Evolutionary conservation across 2,113 vertebrate genomes (phyloP), one percentile per base, ranked within the genome.

Genomic region (Telmatochromis sp.): DNA sequence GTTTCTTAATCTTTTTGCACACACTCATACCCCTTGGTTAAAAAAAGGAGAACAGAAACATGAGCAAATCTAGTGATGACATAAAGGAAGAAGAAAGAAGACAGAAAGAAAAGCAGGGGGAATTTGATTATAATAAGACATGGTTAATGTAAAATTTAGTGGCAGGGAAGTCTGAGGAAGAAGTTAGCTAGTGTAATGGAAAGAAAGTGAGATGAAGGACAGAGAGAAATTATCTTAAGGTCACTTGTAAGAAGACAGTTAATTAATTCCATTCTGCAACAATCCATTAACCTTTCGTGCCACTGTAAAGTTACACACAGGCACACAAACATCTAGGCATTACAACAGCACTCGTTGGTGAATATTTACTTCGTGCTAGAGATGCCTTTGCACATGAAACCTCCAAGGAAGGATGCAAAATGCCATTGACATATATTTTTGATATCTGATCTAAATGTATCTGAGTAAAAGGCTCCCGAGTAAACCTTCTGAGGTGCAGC

Each of bases 241-340:
- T 91, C 79, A 81, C 51, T 57, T 53, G 17, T 73, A 60, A 80
- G 58, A 83, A 82, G 51, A 45, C 37, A 75, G 31, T 84, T 80
- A 89, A 82, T 91, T 85, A 87, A 92, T 89, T 90, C 81, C 11
- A 63, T 57, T 26, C 53, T 11, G 50, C 80, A 89, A 63, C 55
- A 85, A 51, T 88, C 68, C 73, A 80, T 89, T 75, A 88, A 12
- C 60, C 45, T 87, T 81, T 57, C 2, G 37, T 80, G 79, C 50
- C 79, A 63, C 47, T 28, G 33, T 84, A 37, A 83, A 80, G 51
- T 71, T 80, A 37, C 23, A 84, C 12, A 68, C 75, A 60, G 54
- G 63, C 37, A 60, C 21, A 33, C 37, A 45, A 33, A 89, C n/a
- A 45, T 47, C 17, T 45, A 68, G 37, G 10, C 11, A 83, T 21